Evolutionary conservation across 2,797 vertebrate genomes (phyloP).

Genomic region (Eutrigla gurnardus): DNA sequence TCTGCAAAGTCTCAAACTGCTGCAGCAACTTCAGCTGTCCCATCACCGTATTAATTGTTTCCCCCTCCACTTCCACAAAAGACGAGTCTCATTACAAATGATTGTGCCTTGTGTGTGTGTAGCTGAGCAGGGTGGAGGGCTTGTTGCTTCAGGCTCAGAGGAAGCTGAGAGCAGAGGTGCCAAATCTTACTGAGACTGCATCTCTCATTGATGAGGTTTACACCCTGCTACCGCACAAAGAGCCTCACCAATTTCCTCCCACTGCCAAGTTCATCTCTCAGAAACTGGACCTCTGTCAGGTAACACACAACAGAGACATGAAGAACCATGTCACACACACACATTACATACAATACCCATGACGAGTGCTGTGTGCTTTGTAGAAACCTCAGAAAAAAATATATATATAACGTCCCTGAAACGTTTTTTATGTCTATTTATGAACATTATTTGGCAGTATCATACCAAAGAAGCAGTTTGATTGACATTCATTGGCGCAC

Average conservation of each 20-base stretch:
- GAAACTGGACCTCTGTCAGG: conserved; percentile 87
- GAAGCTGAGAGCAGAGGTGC: conserved; percentile 60
- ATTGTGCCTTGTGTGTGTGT: conserved; percentile 19
- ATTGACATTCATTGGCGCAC: background rate
- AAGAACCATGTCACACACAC: background rate
- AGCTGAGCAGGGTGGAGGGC: conserved; percentile 89
- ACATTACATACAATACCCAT: background rate
- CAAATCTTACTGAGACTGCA: rapidly evolving
- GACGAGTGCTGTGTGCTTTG: background rate
- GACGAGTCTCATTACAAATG: background rate
- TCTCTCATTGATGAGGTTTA: conserved; percentile 78
- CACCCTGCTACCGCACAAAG: conserved; percentile 77
- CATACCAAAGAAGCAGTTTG: background rate
- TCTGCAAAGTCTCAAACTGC: background rate
- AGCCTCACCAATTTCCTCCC: background rate
- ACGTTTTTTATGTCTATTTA: rapidly evolving
- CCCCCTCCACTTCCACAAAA: background rate
- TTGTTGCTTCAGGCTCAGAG: conserved; percentile 84
- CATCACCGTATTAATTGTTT: background rate
- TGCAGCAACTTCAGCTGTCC: background rate
- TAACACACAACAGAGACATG: conserved; percentile 43
- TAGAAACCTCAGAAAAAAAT: no score
- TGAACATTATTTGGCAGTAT: background rate
- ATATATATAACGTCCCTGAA: background rate
- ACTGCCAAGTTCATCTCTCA: conserved; percentile 78